Conservation (phyloP, 2,797 vertebrate genomes). For the Acanthiza pusilla region DNA sequence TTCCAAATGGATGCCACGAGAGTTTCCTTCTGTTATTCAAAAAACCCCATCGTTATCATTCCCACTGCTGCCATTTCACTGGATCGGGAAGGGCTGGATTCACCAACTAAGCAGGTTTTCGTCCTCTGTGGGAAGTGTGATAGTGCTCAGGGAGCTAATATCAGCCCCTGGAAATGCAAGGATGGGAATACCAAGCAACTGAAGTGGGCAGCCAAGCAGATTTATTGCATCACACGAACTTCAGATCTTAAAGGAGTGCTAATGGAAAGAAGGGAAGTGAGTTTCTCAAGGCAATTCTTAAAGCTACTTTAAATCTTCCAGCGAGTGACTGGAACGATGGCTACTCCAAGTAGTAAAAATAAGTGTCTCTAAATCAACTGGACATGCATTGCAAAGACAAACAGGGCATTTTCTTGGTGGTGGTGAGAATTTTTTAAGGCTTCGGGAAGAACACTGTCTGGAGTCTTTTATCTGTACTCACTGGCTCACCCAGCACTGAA, state of each 20-base stretch:
- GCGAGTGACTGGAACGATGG: constrained; percentile 4
- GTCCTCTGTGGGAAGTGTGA: constrained; percentile 20
- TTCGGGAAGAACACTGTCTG: background rate
- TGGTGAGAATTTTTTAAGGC: constrained; percentile 19
- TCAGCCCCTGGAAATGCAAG: constrained; percentile 39
- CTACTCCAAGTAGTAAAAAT: constrained; percentile 41
- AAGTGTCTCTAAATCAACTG: constrained; percentile 50
- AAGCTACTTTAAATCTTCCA: constrained; percentile 49
- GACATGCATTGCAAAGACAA: constrained; percentile 54
- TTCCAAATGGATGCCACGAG: background rate
- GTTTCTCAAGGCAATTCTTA: constrained; percentile 44
- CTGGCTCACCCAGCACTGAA: background rate
- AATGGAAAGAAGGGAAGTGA: constrained; percentile 46
- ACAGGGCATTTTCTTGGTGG: constrained; percentile 31
- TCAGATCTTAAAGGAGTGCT: constrained; percentile 38
- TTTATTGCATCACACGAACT: constrained; percentile 48
- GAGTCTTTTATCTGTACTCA: constrained; percentile 24
- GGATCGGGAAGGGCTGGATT: background rate
- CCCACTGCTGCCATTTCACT: background rate
- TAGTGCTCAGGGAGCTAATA: constrained; percentile 26
- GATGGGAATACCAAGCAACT: constrained; percentile 61
- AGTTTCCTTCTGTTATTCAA: background rate
- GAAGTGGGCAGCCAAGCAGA: constrained; percentile 50
- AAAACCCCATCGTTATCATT: background rate
- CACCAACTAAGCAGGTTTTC: constrained; percentile 27